Evolutionary conservation across 2,113 vertebrate genomes (phyloP).

Genomic region (Syngnathus floridae): DNA sequence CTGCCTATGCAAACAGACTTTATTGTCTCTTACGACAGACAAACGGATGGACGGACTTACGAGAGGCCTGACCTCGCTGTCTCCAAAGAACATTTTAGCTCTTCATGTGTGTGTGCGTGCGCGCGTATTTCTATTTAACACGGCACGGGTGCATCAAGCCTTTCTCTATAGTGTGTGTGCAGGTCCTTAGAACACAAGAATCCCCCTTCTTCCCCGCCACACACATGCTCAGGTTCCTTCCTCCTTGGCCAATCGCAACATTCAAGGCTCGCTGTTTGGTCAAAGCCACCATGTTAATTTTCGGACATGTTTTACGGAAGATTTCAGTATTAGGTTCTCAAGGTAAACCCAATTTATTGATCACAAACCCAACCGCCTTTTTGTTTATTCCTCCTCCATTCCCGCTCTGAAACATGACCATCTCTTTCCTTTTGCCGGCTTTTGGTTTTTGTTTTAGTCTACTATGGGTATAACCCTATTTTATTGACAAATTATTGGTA

Average conservation of each 20-base stretch:
- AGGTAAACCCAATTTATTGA: slow-evolving; percentile 5
- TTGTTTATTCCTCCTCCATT: neutral
- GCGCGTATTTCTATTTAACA: slow-evolving; percentile 46
- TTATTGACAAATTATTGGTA: neutral
- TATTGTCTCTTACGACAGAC: neutral
- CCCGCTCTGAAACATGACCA: slow-evolving; percentile 14
- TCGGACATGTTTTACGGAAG: slow-evolving; percentile 4
- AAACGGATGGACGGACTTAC: slow-evolving; percentile 9
- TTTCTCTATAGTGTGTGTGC: neutral
- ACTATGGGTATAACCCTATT: slow-evolving; percentile 38
- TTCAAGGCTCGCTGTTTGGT: neutral
- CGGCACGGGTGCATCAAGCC: slow-evolving; percentile 24
- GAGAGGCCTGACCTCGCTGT: neutral
- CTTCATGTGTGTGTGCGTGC: slow-evolving; percentile 32
- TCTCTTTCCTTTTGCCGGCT: slow-evolving; percentile 15
- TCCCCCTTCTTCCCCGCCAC: neutral
- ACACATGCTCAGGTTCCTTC: slow-evolving; percentile 5
- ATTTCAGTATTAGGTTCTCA: slow-evolving; percentile 44
- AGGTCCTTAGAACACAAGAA: neutral
- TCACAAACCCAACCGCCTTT: neutral
- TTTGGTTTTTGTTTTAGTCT: slow-evolving; percentile 29
- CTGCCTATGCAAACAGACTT: slow-evolving; percentile 61
- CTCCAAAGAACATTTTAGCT: slow-evolving; percentile 57
- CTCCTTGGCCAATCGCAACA: neutral
- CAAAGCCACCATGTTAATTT: neutral